A percentile compares a stretch with the other conserved stretches of the same genome.
Conservation (phyloP, 53 echinoderm and acorn worm species). For the Astropecten irregularis region DNA sequence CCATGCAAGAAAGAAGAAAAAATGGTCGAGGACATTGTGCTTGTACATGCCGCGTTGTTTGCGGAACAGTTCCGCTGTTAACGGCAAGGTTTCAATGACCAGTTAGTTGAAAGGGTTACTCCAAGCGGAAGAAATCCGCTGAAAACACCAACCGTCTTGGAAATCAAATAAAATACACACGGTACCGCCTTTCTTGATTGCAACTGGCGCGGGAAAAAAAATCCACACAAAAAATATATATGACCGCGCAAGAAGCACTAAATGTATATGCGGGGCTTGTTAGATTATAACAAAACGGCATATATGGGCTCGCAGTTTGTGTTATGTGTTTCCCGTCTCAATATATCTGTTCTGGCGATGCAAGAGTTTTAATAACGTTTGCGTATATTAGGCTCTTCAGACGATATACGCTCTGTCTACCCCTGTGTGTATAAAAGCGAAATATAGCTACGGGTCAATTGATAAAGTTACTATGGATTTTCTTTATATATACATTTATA, state of each 20-base stretch:
- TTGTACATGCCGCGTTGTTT: constrained; percentile 15
- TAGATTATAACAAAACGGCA: too few species aligned
- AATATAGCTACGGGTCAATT: constrained; percentile 30
- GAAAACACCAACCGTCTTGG: constrained; percentile 9
- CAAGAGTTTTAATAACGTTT: constrained; percentile 2
- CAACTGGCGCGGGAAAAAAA: constrained; percentile 5
- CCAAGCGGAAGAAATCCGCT: constrained; percentile 21
- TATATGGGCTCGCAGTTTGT: too few species aligned
- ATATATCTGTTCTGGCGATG: background rate
- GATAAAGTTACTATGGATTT: background rate
- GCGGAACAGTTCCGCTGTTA: constrained; percentile 19
- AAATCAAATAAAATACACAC: constrained; percentile 28
- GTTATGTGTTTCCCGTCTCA: background rate
- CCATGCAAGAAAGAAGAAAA: too few species aligned
- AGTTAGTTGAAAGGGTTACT: background rate
- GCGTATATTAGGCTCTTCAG: background rate
- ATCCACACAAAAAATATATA: background rate
- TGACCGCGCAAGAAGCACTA: background rate
- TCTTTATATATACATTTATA: background rate
- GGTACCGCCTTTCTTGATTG: constrained; percentile 3
- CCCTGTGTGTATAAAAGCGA: background rate
- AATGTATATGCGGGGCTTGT: background rate
- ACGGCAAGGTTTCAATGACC: too few species aligned
- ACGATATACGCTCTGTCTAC: background rate
- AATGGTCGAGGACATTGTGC: too few species aligned